phyloP scores from a whole-genome alignment of 2,888 invertebrate species.

The Laothoe populi region DNA sequence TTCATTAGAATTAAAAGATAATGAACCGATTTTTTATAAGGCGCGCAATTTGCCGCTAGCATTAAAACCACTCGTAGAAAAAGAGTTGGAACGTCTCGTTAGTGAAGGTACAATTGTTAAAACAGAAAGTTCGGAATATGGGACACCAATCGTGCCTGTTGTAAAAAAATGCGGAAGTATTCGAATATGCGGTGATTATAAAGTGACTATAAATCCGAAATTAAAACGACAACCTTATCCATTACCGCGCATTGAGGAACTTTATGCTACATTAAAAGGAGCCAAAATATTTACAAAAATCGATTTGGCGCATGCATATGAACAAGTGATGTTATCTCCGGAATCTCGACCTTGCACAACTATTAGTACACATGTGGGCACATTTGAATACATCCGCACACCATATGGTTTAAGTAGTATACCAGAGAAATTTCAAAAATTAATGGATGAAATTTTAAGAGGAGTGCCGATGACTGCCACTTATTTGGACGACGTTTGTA shows the following conservation, averaged over 20 bases:
- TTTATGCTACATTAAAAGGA: conserved; percentile 38
- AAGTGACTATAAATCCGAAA: conserved; percentile 41
- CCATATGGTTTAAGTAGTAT: conserved; percentile 30
- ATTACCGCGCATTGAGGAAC: conserved; percentile 41
- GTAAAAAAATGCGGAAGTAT: conserved; percentile 37
- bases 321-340: conserved; percentile 22
- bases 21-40: too few relatives aligned
- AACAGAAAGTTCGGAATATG: conserved; percentile 40
- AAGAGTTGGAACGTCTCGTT: conserved; percentile 36
- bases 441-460: conserved; percentile 26
- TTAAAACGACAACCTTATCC: conserved; percentile 39
- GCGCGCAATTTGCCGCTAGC: not conserved
- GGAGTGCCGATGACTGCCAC: not conserved
- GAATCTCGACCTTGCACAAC: conserved; percentile 30
- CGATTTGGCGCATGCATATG: too few relatives aligned
- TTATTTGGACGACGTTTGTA: conserved; percentile 24
- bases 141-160: conserved; percentile 42
- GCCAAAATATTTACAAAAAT: conserved; percentile 33
- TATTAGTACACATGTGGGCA: conserved; percentile 30
- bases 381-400: conserved; percentile 22
- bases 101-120: conserved; percentile 37
- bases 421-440: too few relatives aligned
- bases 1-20: too few relatives aligned
- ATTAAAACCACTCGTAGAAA: conserved; percentile 33
- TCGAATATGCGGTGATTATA: conserved; percentile 42